A percentile compares a stretch with the other conserved stretches of the same genome.
These are phyloP conservation scores for Argya squamiceps DNA, from an alignment of 2,797 vertebrate genomes.

Conservation along the genomic window DNA sequence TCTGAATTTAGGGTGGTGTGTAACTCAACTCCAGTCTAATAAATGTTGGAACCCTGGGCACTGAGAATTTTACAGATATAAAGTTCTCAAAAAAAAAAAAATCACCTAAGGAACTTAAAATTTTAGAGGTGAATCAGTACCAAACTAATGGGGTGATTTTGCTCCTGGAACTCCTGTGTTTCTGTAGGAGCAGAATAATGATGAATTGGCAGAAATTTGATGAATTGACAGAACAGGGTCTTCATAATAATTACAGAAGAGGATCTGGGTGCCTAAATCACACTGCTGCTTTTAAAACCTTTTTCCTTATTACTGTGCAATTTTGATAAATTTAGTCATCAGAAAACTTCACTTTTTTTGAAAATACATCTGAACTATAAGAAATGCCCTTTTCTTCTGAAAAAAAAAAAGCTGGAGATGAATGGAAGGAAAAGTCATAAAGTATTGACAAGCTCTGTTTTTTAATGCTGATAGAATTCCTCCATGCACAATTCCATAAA, in stretches of 20 bases:
- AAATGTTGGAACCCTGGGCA: background rate
- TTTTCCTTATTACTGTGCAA: background rate
- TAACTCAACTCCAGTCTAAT: background rate
- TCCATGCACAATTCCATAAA: background rate
- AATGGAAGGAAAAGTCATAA: background rate
- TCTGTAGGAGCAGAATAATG: background rate
- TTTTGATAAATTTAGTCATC: background rate
- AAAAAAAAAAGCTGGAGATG: background rate
- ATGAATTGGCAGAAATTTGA: too few species aligned
- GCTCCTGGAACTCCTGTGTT: background rate
- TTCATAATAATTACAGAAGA: background rate
- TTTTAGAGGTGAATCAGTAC: background rate
- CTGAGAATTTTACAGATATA: background rate
- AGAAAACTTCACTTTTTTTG: background rate
- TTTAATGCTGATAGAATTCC: background rate
- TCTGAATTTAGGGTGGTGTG: background rate
- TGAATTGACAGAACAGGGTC: background rate
- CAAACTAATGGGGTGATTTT: background rate
- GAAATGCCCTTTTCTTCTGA: background rate
- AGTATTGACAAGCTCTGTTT: background rate
- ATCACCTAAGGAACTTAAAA: background rate
- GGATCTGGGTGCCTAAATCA: background rate
- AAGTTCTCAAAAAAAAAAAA: background rate
- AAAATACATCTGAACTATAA: background rate
- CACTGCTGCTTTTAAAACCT: background rate